Evolutionary conservation across 2,113 vertebrate species (phyloP).

Genomic region (Arizona elegans): DNA sequence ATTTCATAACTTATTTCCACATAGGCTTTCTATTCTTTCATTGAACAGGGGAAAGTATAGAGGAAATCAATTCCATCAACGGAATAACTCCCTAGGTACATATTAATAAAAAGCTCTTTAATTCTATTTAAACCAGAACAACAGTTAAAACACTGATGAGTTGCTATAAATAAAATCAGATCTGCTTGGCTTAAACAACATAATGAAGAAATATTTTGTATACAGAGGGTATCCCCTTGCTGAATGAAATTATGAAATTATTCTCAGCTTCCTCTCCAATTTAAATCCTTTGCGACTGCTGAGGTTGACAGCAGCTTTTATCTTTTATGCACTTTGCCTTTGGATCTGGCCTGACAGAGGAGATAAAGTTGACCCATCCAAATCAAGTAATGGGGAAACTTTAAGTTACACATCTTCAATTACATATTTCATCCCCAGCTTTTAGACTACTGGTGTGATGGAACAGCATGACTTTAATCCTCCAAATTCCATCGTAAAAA

Average conservation of each 20-base stretch:
- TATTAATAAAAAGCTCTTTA: slow-evolving; percentile 5
- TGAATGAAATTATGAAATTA: not conserved
- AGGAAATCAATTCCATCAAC: not conserved
- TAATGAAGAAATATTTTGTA: not conserved
- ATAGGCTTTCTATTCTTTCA: not conserved
- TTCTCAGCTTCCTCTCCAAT: not conserved
- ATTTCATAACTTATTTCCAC: not conserved
- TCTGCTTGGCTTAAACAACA: not conserved
- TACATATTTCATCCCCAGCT: not conserved
- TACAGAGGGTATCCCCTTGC: not conserved
- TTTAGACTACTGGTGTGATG: not conserved
- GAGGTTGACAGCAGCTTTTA: not conserved
- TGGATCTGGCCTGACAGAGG: not conserved
- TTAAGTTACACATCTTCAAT: not conserved
- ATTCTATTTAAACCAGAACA: not conserved
- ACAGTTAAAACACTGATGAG: not conserved
- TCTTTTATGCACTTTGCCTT: not conserved
- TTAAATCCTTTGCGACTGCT: not conserved
- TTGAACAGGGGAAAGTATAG: not conserved
- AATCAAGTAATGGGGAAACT: not conserved
- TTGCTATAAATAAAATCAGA: not conserved
- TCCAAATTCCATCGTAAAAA: not conserved
- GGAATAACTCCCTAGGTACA: not conserved
- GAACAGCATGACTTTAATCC: not conserved
- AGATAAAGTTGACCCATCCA: not conserved